Evolutionary conservation across 2,888 invertebrate genomes (phyloP).

Genomic region (Geotrupes spiniger): DNA sequence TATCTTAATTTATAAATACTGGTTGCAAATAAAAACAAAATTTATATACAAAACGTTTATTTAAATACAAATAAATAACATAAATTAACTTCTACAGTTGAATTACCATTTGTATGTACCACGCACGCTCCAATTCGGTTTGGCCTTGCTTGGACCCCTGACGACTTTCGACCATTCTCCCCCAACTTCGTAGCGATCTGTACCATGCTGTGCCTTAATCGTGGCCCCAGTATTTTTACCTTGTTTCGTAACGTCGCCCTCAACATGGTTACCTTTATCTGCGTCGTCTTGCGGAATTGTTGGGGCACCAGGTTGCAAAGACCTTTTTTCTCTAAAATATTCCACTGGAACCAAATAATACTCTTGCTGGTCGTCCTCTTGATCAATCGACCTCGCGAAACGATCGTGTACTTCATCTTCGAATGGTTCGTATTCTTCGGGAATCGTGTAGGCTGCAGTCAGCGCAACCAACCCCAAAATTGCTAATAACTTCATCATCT

Average conservation of each 20-base stretch:
- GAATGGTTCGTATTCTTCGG: no score
- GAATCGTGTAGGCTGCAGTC: no score
- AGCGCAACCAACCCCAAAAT: no score
- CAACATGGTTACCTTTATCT: neutral
- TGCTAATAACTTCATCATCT: no score
- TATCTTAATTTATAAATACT: no score
- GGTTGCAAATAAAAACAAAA: no score
- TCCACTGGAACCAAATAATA: neutral
- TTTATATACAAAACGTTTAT: no score
- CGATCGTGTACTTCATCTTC: no score
- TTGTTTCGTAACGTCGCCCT: constrained; percentile 4
- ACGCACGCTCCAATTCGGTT: constrained; percentile 13
- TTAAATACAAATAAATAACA: no score
- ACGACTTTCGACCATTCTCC: constrained; percentile 17
- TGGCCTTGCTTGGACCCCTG: constrained; percentile 15
- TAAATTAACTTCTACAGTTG: no score
- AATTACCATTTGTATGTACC: constrained; percentile 11
- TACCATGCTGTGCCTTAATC: constrained; percentile 11
- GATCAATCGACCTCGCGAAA: neutral
- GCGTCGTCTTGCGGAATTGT: constrained; percentile 7
- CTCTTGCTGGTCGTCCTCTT: neutral
- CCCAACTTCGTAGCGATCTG: constrained; percentile 10
- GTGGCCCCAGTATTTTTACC: constrained; percentile 11
- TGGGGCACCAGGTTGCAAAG: constrained; percentile 13
- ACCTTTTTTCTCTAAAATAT: constrained; percentile 4